A percentile compares a stretch with the other conserved stretches of the same genome.
These are phyloP conservation scores for Lucinisca nassula DNA, from an alignment of 2,888 invertebrate species.

Conservation along the genomic window DNA sequence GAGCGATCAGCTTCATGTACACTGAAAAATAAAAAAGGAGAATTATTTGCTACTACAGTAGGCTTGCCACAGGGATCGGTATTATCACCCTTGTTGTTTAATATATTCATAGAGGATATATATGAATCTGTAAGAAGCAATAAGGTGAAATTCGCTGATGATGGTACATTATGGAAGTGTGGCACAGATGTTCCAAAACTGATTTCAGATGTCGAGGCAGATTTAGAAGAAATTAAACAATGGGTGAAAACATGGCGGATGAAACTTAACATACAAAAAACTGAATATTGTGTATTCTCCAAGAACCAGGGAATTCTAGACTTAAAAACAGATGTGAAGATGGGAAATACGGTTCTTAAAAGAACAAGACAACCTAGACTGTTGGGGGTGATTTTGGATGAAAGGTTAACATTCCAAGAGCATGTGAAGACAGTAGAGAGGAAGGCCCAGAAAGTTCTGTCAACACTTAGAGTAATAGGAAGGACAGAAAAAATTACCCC, in stretches of 20 bases:
- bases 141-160: slow-evolving; percentile 29
- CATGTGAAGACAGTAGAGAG: slow-evolving; percentile 6
- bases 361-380: not conserved
- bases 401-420: slow-evolving; percentile 11
- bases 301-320: not conserved
- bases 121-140: not conserved
- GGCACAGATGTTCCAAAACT: not conserved
- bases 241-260: not conserved
- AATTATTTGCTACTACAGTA: not conserved
- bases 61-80: slow-evolving; percentile 19
- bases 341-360: not conserved
- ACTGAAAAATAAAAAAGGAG: not conserved
- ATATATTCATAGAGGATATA: not conserved
- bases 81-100: slow-evolving; percentile 1
- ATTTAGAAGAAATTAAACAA: not conserved
- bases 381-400: slow-evolving; percentile 26
- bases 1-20: not conserved
- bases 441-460: slow-evolving; percentile 1
- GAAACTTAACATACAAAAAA: slow-evolving; percentile 1
- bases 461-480: not conserved
- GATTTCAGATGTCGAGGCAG: not conserved
- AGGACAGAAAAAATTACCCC: slow-evolving; percentile 13
- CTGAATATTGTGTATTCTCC: not conserved
- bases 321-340: not conserved
- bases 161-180: not conserved